Evolutionary conservation across 1,140 invertebrate species (phyloP), one percentile per base, ranked within the genome.

Genomic region (Lysiphlebus fabarum): DNA sequence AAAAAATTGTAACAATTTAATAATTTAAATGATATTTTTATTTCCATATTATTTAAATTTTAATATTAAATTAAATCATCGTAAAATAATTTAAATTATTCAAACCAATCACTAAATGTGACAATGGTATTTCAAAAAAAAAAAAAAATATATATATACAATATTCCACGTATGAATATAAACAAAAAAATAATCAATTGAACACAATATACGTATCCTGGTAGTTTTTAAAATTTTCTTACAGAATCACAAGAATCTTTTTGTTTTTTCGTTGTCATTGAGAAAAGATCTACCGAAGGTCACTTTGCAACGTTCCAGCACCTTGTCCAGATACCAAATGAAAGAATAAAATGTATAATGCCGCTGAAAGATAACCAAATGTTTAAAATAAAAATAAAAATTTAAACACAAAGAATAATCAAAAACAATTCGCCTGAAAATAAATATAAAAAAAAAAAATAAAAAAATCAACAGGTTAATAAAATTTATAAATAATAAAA

Each of bases 221-320:
- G 17, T 26, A 26, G 17, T 26, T 26, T 26, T 26, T 26, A 2
- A 26, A 26, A 26, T 7, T 9, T 17, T 26, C 26, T 37, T 12
- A 51, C 8, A 45, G 10, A 58, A 51, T 34, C 8, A 9, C 34
- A 57, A 49, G 55, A 57, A 57, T 55, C 44, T 45, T 34, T 49
- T 58, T 40, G 38, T 47, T 11, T 42, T 34, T 43, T 58, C 48
- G 37, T 41, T 55, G 53, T 55, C 53, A 55, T 55, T 41, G 34
- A 53, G 33, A 34, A 51, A 53, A 58, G 42, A 50, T 53, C 14
- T 14, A 42, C 14, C 10, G 41, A 63, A 44, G 41, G 57, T 54
- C 38, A 53, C 57, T 45, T 57, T 57, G 59, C 59, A 51, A 45
- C 61, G 54, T 63, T 63, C 61, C 57, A 14, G 40, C 47, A 44